Base-by-base conservation (phyloP, 1,140 invertebrate species). In the Metopolophium dirhodum region DNA sequence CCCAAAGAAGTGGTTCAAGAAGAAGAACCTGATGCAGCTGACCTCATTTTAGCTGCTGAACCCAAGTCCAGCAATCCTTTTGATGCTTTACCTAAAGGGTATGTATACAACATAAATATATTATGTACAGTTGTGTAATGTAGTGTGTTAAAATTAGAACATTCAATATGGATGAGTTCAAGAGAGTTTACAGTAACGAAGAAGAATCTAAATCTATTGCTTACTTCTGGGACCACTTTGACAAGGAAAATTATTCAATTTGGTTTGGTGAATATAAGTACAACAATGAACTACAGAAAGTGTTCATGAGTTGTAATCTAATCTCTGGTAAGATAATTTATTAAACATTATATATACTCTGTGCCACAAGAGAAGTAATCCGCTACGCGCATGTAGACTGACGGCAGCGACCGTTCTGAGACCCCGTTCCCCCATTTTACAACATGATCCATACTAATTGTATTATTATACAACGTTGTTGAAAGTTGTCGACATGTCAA, bases 211-310 rank as follows among this genome's bases (percentile, higher is more conserved):
- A 98, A 94, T 99, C 99, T 77, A 97, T 99, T 95, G 98, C 99
- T 7, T 99, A 99, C 95, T 99, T 99, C 96, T 99, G 99, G 98
- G 97, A 99, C 94, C 98, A 99, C 95, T 99, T 99, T 96, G 99
- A 99, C 95, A 96, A 98, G 41, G 97, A 99, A 95, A 97, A 99
- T 95, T 99, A 99, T 95, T 99, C 99, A 88, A 99, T 99, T 95
- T 99, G 99, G 99, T 97, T 97, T 93, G 97, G 98, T 93, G 98
- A 99, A 96, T 99, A 99, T 96, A 99, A 99, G 95, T 99, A 98
- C 95, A 97, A 97, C 93, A 96, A 99, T 94, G 99, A 99, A 95
- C 96, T 99, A 20, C 96, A 97, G 94, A 98, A 98, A 95, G 97
- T 98, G 37, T 99, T 99, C 96, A 99, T 99, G 98, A 98, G 97